Evolutionary conservation across 2,797 vertebrate species (phyloP), one percentile per base, ranked within the genome.

Genomic region (Sebastolobus altivelis): DNA sequence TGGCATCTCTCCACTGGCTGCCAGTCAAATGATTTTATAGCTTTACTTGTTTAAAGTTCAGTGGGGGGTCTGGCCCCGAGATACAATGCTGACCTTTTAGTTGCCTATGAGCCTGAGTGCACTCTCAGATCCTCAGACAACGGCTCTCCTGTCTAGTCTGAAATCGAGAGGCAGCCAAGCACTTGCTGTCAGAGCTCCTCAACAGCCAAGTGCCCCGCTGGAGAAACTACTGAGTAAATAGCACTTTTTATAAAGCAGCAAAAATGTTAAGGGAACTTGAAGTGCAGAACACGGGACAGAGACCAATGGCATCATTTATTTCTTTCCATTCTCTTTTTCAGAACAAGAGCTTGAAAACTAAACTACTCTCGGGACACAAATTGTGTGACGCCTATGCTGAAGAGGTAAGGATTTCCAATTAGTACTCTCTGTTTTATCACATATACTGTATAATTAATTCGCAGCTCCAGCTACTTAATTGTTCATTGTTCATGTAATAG

Each of bases 321-420:
- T 74, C 25, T 72, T 31, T 77, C 43, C 67, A 9, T 60, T 77
- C 77, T 65, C 25, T 82, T 78, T 91, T 92, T 84, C 94, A 99
- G 98, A 99, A 99, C 94, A 99, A 99, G 97, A 99, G 98, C 93
- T 94, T 99, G 94, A 99, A 99, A 95, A 99, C 93, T 77, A 99
- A 99, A 92, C 96, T 99, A 3, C 92, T 99, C 61, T 99, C 98
- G 1, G 98, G 98, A 92, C 97, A 95, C 91, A 99, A 99, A 90
- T 95, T 99, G 37, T 99, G 98, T 87, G 98, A 98, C 13, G 96
- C 98, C 86, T 97, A 97, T 5, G 97, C 97, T 85, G 98, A 99
- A 90, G 98, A 99, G 97, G 98, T 99, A 93, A 96, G 96, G 20
- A 22, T 73, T 74, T 84, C 81, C 22, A 85, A 68, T 72, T 40